Percentiles rank a stretch among this genome's conserved stretches.
These are phyloP conservation scores for Pollenia amentaria DNA, from an alignment of 2,888 invertebrate species.

Conservation along the genomic window DNA sequence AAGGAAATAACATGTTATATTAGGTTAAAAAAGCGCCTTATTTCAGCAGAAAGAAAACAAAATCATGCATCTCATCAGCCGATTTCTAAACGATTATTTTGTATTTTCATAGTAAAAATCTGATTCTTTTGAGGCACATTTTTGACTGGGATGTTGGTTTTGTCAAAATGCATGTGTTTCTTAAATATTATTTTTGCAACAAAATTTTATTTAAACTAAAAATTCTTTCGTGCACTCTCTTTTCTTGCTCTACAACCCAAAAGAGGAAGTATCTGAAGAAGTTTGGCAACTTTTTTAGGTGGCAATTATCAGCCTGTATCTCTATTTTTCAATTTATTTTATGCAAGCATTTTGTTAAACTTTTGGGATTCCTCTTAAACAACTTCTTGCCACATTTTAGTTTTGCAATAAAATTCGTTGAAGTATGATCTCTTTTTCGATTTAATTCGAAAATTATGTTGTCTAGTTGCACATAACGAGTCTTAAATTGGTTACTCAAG, in stretches of 20 bases:
- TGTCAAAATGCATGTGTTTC: no score
- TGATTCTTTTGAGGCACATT: no score
- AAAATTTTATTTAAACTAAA: background rate
- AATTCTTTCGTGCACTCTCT: background rate
- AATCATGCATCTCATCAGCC: no score
- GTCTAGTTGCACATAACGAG: background rate
- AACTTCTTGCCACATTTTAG: conserved; percentile 7
- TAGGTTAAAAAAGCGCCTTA: no score
- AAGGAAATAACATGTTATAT: no score
- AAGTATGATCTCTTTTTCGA: conserved; percentile 7
- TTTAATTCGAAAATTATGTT: conserved; percentile 38
- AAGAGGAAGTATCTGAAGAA: conserved; percentile 48
- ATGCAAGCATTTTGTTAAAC: conserved; percentile 33
- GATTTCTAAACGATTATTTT: no score
- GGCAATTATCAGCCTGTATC: conserved; percentile 17
- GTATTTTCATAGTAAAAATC: no score
- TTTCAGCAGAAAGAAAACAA: no score
- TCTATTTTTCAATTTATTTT: conserved; percentile 50
- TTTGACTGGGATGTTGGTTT: no score
- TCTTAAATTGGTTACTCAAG: conserved; percentile 30
- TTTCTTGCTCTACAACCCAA: background rate
- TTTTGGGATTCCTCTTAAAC: conserved; percentile 15
- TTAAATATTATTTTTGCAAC: no score
- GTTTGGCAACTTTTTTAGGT: conserved; percentile 59
- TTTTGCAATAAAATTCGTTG: conserved; percentile 25